Base-by-base conservation (phyloP, 2,888 invertebrate genomes). In the Hoplodrina blanda region DNA sequence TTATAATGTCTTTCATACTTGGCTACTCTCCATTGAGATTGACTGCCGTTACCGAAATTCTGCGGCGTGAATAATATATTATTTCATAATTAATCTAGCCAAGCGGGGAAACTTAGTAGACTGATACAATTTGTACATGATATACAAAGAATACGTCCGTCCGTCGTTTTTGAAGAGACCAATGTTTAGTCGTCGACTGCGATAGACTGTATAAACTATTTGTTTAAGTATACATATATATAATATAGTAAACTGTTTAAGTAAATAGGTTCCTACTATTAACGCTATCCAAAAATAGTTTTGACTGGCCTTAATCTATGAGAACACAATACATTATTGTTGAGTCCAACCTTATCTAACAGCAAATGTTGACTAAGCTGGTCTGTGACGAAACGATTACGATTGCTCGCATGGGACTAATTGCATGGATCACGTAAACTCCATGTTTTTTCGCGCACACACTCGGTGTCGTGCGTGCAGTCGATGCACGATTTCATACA, bases 321-420 rank as follows among this genome's bases (percentile, higher is more conserved):
- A 62, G 50, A 53, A 53, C 55, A 53, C 61, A 64, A 66, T 71
- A 55, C 68, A 70, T 73, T 73, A 64, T 73, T 73, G 64, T 83
- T 74, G 62, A 66, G 68, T 71, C 55, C 61, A 75, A 59, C 70
- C 84, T 83, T 87, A 88, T 85, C 86, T 81, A 88, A 87, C 81
- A 75, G 76, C 76, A 84, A 88, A 86, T 91, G 87, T 93, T 92
- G 89, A 89, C 92, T 90, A 87, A 87, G 85, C 84, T 84, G 85
- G 85, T 88, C 88, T 90, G 88, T 93, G 92, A 92, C 92, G 91
- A 93, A 93, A 91, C 87, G 89, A 92, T 93, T 92, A 91, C 87
- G 86, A 86, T 86, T 87, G 87, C 88, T 85, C 84, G 87, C 86
- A 80, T 86, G 87, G 76, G 85, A 87, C 83, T 92, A 90, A 93